phyloP scores from a whole-genome alignment of 2,888 invertebrate genomes.

The Machimus rusticus region DNA sequence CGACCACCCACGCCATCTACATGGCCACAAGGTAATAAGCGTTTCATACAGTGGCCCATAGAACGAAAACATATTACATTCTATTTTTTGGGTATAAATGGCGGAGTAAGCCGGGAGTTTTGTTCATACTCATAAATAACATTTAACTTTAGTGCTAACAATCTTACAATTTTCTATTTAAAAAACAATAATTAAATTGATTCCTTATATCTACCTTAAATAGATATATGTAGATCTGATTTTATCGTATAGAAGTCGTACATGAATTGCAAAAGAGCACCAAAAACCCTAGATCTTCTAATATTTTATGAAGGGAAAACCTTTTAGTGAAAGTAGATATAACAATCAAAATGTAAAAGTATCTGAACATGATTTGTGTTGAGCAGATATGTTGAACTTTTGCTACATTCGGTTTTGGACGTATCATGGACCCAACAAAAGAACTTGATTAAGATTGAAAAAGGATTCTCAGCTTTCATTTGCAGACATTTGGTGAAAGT shows the following conservation, averaged over 20 bases:
- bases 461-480: slow-evolving; percentile 3
- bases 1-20: slow-evolving; percentile 26
- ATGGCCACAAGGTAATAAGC: slow-evolving; percentile 46
- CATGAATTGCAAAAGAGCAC: not conserved
- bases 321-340: not conserved
- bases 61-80: not conserved
- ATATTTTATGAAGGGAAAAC: not conserved
- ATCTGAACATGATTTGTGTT: not conserved
- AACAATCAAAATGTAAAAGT: not conserved
- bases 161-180: not conserved
- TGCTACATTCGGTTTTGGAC: not conserved
- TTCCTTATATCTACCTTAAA: not conserved
- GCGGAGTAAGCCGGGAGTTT: not conserved
- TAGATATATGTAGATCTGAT: not conserved
- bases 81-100: not conserved
- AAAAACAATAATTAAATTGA: not conserved
- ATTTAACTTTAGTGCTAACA: not conserved
- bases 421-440: slow-evolving; percentile 33
- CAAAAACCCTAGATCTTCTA: not conserved
- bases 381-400: not conserved
- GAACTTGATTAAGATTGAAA: slow-evolving; percentile 7
- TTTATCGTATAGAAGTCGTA: not conserved
- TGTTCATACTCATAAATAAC: not conserved
- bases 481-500: not conserved
- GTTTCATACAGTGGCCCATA: slow-evolving; percentile 41